phyloP scores from a whole-genome alignment of 2,888 invertebrate species.

The Resseliella maxima region DNA sequence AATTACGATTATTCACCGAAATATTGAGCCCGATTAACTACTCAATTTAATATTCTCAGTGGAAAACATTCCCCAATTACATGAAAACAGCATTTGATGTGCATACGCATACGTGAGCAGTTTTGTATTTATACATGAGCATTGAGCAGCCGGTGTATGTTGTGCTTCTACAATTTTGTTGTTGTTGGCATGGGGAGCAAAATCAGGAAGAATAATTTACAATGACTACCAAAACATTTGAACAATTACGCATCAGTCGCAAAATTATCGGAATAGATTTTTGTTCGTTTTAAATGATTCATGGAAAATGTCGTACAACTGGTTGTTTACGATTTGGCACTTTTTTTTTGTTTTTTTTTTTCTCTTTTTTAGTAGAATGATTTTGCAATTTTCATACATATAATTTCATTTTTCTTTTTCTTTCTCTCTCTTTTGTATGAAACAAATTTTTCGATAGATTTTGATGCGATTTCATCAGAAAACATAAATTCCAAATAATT shows the following conservation, averaged over 20 bases:
- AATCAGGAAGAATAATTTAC: not conserved
- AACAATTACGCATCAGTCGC: conserved; percentile 11
- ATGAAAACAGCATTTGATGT: not conserved
- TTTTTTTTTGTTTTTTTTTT: not conserved
- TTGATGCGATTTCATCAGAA: not conserved
- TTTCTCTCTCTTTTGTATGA: not conserved
- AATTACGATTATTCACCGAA: conserved; percentile 18
- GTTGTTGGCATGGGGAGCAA: not conserved
- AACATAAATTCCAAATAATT: not conserved
- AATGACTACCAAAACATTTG: too few species aligned
- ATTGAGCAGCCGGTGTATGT: too few species aligned
- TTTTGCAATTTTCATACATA: not conserved
- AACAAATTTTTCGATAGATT: not conserved
- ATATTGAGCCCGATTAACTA: conserved; percentile 6
- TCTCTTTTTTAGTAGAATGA: not conserved
- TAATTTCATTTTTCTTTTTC: not conserved
- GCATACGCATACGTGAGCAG: not conserved
- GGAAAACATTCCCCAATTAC: not conserved
- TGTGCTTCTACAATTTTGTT: not conserved
- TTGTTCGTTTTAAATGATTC: not conserved
- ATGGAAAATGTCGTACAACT: conserved; percentile 41
- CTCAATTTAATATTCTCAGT: not conserved
- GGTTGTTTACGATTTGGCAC: conserved; percentile 41
- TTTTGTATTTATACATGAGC: too few species aligned
- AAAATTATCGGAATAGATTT: not conserved